Conservation (phyloP, 1,140 invertebrate genomes). For the Samia ricini region DNA sequence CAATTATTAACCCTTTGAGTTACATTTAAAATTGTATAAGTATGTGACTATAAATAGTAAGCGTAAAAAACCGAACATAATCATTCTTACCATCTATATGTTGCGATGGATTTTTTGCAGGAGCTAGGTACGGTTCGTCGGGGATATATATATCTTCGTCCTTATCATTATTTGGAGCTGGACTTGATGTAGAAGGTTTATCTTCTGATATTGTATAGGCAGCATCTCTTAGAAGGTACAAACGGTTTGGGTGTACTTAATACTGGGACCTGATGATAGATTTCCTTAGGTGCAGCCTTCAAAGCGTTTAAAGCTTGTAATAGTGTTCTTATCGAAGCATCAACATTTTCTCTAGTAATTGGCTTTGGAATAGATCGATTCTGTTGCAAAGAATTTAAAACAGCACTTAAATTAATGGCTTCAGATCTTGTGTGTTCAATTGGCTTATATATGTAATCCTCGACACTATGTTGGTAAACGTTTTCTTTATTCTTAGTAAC, state of each 20-base stretch:
- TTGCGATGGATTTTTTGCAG: slow-evolving; percentile 59
- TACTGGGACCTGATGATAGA: slow-evolving; percentile 40
- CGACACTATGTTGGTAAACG: slow-evolving; percentile 47
- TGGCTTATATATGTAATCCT: slow-evolving; percentile 38
- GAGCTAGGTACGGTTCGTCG: slow-evolving; percentile 59
- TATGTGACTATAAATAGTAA: too few species aligned
- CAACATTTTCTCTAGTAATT: slow-evolving; percentile 86
- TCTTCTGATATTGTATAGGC: slow-evolving; percentile 20
- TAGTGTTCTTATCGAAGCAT: slow-evolving; percentile 86
- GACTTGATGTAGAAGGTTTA: slow-evolving; percentile 9
- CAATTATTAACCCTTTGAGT: too few species aligned
- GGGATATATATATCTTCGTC: slow-evolving; percentile 36
- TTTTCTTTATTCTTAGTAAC: slow-evolving; percentile 36
- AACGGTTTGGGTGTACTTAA: slow-evolving; percentile 65
- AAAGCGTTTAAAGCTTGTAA: slow-evolving; percentile 84
- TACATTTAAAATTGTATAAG: too few species aligned
- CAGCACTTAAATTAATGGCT: slow-evolving; percentile 46
- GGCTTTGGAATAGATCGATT: slow-evolving; percentile 86
- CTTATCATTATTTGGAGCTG: slow-evolving; percentile 10
- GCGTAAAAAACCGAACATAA: not conserved
- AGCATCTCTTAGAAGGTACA: slow-evolving; percentile 27
- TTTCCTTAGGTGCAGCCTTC: slow-evolving; percentile 74
- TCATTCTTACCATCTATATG: slow-evolving; percentile 65
- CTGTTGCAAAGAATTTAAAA: slow-evolving; percentile 83
- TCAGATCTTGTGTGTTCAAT: slow-evolving; percentile 33